phyloP scores from a whole-genome alignment of 30 jellyfish, hydroid and myxozoan genomes.

The Nemopilema nomurai region DNA sequence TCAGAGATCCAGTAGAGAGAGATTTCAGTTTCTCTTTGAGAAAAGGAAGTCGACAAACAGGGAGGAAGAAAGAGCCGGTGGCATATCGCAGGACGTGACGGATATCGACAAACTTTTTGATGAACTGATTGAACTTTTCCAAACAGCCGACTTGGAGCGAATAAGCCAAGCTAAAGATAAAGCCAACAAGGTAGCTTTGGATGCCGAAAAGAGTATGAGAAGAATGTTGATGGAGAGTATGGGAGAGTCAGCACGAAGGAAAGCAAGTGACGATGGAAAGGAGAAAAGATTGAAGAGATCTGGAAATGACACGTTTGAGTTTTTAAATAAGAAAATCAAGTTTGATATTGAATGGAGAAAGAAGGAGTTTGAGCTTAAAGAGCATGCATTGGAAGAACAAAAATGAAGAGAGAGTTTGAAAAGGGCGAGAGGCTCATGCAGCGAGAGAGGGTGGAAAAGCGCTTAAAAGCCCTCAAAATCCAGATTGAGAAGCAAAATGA shows the following conservation, averaged over 20 bases:
- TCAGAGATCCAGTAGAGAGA: constrained; percentile 16
- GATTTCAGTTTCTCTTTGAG: not conserved
- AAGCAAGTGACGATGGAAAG: constrained; percentile 13
- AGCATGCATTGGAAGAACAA: constrained; percentile 7
- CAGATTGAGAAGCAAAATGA: constrained; percentile 14
- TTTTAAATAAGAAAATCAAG: not conserved
- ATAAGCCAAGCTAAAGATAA: not conserved
- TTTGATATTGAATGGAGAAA: constrained; percentile 15
- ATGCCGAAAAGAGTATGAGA: constrained; percentile 8
- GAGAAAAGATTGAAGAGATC: constrained; percentile 4
- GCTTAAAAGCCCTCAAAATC: not conserved
- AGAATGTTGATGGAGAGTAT: not conserved
- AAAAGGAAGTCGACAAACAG: constrained; percentile 1
- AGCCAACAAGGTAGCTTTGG: not conserved
- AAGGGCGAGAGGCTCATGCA: constrained; percentile 5
- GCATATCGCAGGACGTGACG: not conserved
- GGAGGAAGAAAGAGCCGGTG: constrained; percentile 36
- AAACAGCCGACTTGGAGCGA: constrained; percentile 1
- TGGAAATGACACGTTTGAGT: constrained; percentile 14
- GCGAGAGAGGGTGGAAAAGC: not conserved
- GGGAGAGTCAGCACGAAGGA: constrained; percentile 3
- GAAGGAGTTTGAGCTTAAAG: constrained; percentile 34
- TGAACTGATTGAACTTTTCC: not conserved
- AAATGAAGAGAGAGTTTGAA: not conserved
- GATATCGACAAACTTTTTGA: constrained; percentile 9